These are phyloP conservation scores for Ametastegia equiseti DNA, from an alignment of 2,888 invertebrate genomes.

Conservation along the genomic window DNA sequence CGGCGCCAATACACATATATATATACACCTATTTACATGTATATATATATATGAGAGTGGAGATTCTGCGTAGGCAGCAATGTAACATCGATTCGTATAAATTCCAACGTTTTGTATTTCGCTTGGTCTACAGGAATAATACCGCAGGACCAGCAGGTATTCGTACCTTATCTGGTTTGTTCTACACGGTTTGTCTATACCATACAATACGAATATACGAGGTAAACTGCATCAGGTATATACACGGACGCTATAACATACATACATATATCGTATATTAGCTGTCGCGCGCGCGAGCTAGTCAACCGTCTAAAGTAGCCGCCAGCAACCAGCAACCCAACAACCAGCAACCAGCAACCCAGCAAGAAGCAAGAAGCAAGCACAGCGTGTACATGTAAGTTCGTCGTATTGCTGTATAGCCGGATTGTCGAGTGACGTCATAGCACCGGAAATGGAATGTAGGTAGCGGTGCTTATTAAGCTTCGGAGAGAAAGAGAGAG, in stretches of 20 bases:
- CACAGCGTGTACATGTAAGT: neutral
- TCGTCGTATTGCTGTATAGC: constrained; percentile 60
- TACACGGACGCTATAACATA: neutral
- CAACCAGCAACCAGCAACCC: neutral
- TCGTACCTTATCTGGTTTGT: constrained; percentile 7
- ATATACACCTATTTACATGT: too few relatives aligned
- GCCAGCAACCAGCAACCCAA: neutral
- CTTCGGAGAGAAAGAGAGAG: constrained; percentile 59
- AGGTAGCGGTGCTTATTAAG: constrained; percentile 75
- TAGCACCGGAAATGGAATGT: constrained; percentile 75
- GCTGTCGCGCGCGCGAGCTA: neutral
- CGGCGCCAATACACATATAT: too few relatives aligned
- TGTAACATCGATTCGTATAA: neutral
- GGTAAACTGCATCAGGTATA: neutral
- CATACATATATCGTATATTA: neutral
- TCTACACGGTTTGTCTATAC: neutral
- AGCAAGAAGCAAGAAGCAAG: too few relatives aligned
- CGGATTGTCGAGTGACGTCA: constrained; percentile 73
- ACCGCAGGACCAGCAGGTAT: neutral
- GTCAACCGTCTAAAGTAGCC: constrained; percentile 31
- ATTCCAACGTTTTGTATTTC: neutral
- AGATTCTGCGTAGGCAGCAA: too few relatives aligned
- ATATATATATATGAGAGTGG: too few relatives aligned
- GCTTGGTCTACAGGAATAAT: neutral
- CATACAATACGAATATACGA: neutral